Percentiles rank a stretch among this genome's conserved stretches.
Evolutionary conservation across 2,888 invertebrate genomes (phyloP).

Genomic region (Himalopsyche japonica): DNA sequence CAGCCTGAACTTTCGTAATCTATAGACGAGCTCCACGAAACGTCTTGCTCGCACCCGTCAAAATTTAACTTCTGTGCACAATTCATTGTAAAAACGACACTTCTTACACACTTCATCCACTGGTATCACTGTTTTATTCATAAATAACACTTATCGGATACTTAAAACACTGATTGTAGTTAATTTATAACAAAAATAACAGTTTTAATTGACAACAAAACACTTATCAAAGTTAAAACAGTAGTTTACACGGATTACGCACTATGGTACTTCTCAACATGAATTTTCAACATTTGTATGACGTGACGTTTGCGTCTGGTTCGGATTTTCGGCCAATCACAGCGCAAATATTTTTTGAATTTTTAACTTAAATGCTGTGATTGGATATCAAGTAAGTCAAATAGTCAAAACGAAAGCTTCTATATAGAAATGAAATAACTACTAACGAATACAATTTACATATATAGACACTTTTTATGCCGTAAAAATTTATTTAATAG

Average conservation of each 20-base stretch:
- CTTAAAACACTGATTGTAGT: conserved; percentile 1
- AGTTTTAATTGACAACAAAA: conserved; percentile 49
- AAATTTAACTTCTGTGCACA: conserved; percentile 48
- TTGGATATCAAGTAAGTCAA: not conserved
- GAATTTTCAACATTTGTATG: conserved; percentile 4
- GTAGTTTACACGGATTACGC: conserved; percentile 60
- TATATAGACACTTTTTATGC: too few relatives aligned
- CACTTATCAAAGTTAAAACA: conserved; percentile 48
- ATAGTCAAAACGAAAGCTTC: too few relatives aligned
- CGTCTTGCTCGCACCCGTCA: conserved; percentile 47
- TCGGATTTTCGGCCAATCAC: conserved; percentile 19
- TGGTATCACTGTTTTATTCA: conserved; percentile 5
- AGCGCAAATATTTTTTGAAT: not conserved
- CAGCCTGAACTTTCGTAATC: conserved; percentile 62
- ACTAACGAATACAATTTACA: too few relatives aligned
- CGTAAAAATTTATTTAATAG: too few relatives aligned
- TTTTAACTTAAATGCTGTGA: not conserved
- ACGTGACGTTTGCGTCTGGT: conserved; percentile 20
- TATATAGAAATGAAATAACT: too few relatives aligned
- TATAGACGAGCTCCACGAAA: conserved; percentile 52
- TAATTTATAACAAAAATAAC: conserved; percentile 41
- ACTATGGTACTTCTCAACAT: conserved; percentile 37
- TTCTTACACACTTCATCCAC: conserved; percentile 46
- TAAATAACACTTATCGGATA: conserved; percentile 46
- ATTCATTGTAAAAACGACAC: conserved; percentile 44